phyloP scores from a whole-genome alignment of 1,140 invertebrate genomes.

The Brachionus rubens region DNA sequence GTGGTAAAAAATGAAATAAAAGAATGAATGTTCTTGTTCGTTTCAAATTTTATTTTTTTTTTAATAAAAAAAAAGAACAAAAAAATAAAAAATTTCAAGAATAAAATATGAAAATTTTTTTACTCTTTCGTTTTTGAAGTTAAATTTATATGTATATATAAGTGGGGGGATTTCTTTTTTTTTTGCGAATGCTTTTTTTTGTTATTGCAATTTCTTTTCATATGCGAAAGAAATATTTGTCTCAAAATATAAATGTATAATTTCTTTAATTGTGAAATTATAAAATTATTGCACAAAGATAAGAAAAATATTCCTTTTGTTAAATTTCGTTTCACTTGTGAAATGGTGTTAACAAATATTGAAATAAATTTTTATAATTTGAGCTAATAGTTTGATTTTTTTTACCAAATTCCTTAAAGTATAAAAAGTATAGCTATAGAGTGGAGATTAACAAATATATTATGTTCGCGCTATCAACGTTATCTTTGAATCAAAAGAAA shows the following conservation, averaged over 20 bases:
- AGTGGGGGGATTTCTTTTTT: background rate
- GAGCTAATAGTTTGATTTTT: no score
- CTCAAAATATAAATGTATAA: slow-evolving; percentile 6
- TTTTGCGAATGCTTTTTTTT: slow-evolving; percentile 5
- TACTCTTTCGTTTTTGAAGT: background rate
- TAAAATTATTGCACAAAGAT: no score
- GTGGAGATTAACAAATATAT: no score
- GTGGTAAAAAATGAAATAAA: background rate
- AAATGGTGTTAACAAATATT: no score
- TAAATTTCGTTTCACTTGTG: no score
- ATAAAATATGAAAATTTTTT: slow-evolving; percentile 42
- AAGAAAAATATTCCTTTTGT: no score
- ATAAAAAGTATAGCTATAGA: no score
- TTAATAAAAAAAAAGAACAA: background rate
- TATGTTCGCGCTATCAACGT: no score
- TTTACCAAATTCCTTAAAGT: no score
- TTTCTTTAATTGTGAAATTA: background rate
- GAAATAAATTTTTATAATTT: no score
- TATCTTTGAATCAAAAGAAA: no score
- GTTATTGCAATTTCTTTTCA: no score
- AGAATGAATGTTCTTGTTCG: background rate
- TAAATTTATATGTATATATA: background rate
- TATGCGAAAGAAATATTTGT: slow-evolving; percentile 17
- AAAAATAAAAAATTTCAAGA: slow-evolving; percentile 32
- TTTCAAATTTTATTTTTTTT: slow-evolving; percentile 25